A percentile compares a stretch with the other conserved stretches of the same genome.
Evolutionary conservation across 2,888 invertebrate species (phyloP).

Genomic region (Thymelicus sylvestris): DNA sequence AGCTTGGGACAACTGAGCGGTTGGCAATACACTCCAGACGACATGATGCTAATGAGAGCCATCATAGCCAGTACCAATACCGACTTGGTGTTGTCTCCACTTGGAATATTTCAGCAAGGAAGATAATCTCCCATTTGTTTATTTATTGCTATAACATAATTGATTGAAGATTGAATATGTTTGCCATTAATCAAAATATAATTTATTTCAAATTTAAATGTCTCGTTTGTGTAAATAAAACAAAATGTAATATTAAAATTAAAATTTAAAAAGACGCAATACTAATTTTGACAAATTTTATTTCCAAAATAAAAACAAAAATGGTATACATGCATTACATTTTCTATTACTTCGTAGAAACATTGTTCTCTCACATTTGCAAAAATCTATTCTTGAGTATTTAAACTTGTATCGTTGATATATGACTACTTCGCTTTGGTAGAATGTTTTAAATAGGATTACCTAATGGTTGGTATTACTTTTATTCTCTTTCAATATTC

Average conservation of each 20-base stretch:
- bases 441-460: not conserved
- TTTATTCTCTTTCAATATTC: conserved; percentile 16
- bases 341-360: too few relatives aligned
- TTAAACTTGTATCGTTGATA: conserved; percentile 3
- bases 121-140: conserved; percentile 38
- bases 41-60: conserved; percentile 87
- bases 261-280: conserved; percentile 15
- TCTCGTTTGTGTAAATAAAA: not conserved
- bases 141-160: not conserved
- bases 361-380: too few relatives aligned
- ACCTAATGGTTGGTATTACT: not conserved
- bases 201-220: too few relatives aligned
- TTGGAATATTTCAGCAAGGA: conserved; percentile 81
- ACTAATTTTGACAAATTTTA: conserved; percentile 2
- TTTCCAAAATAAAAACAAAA: not conserved
- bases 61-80: conserved; percentile 87
- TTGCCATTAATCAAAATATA: too few relatives aligned
- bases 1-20: conserved; percentile 88
- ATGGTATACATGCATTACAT: not conserved
- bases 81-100: conserved; percentile 86
- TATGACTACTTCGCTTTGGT: conserved; percentile 14
- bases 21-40: conserved; percentile 88
- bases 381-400: conserved; percentile 15
- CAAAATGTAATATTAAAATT: not conserved
- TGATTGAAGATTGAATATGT: too few relatives aligned